Percentiles rank a stretch among this genome's conserved stretches.
Conservation (phyloP, 2,797 vertebrate species). For the Selene dorsalis region DNA sequence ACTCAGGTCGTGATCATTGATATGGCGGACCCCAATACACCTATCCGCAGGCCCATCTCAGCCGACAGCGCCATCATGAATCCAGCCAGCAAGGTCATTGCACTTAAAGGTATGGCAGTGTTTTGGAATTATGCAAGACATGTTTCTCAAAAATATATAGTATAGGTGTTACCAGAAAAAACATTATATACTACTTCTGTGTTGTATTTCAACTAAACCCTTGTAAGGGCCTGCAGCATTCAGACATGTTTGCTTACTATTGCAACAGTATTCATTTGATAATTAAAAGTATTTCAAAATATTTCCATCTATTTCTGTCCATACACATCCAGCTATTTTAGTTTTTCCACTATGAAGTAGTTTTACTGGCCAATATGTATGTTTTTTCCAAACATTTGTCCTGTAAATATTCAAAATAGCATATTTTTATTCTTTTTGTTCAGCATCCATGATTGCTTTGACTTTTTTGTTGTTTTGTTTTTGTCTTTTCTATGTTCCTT, state of each 20-base stretch:
- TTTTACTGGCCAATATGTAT: conserved; percentile 66
- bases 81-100: conserved; percentile 99
- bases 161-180: conserved; percentile 22
- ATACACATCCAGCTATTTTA: conserved; percentile 73
- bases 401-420: conserved; percentile 68
- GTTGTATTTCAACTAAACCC: conserved; percentile 30
- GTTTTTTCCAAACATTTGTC: conserved; percentile 65
- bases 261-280: conserved; percentile 52
- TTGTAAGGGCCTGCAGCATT: conserved; percentile 25
- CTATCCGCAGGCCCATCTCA: conserved; percentile 97
- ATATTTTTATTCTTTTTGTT: conserved; percentile 80
- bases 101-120: conserved; percentile 92
- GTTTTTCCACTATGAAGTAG: conserved; percentile 61
- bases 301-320: conserved; percentile 61
- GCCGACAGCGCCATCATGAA: conserved; percentile 99
- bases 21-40: conserved; percentile 96
- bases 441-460: conserved; percentile 87
- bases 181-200: conserved; percentile 9
- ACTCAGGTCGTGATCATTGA: conserved; percentile 99
- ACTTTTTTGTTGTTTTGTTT: conserved; percentile 85
- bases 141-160: conserved; percentile 7
- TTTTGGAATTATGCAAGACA: conserved; percentile 6
- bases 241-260: conserved; percentile 43
- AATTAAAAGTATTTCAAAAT: conserved; percentile 37
- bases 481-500: conserved; percentile 82